Evolutionary conservation across 2,797 vertebrate genomes (phyloP).

Genomic region (Labroides dimidiatus): DNA sequence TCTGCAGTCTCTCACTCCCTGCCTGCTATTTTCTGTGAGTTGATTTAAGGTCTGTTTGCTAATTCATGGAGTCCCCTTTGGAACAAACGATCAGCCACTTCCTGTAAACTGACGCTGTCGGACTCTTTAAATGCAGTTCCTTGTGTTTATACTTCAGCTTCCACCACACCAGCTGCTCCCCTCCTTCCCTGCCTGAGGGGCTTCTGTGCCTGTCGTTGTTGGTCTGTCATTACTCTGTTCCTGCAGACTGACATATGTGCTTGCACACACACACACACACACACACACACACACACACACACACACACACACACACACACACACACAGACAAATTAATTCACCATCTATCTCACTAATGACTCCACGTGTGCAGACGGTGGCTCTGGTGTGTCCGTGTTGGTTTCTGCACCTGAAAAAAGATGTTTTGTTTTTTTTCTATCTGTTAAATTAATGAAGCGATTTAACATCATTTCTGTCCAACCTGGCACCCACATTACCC

Average conservation of each 20-base stretch:
- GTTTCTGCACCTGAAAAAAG: background rate
- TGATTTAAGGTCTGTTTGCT: slow-evolving; percentile 33
- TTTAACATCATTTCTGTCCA: too few species aligned
- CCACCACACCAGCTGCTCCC: slow-evolving; percentile 61
- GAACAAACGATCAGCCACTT: slow-evolving; percentile 35
- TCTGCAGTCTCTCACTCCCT: slow-evolving; percentile 28
- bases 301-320: background rate
- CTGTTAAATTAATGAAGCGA: too few species aligned
- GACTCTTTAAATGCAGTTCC: slow-evolving; percentile 57
- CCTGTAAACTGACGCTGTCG: slow-evolving; percentile 35
- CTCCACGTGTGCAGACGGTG: slow-evolving; percentile 11
- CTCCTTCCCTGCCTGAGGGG: slow-evolving; percentile 49
- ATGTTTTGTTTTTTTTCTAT: too few species aligned
- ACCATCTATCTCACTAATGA: slow-evolving; percentile 44
- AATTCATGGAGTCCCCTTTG: slow-evolving; percentile 42
- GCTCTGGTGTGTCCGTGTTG: slow-evolving; percentile 17
- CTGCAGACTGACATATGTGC: slow-evolving; percentile 55
- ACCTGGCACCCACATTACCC: too few species aligned
- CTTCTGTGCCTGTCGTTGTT: slow-evolving; percentile 55
- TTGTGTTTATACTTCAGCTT: slow-evolving; percentile 55
- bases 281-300: background rate
- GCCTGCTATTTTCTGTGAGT: slow-evolving; percentile 15
- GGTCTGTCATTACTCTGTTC: slow-evolving; percentile 60
- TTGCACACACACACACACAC: slow-evolving; percentile 6
- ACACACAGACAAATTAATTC: slow-evolving; percentile 15